Conservation (phyloP, 2,888 invertebrate genomes). For the Mimachlamys varia region DNA sequence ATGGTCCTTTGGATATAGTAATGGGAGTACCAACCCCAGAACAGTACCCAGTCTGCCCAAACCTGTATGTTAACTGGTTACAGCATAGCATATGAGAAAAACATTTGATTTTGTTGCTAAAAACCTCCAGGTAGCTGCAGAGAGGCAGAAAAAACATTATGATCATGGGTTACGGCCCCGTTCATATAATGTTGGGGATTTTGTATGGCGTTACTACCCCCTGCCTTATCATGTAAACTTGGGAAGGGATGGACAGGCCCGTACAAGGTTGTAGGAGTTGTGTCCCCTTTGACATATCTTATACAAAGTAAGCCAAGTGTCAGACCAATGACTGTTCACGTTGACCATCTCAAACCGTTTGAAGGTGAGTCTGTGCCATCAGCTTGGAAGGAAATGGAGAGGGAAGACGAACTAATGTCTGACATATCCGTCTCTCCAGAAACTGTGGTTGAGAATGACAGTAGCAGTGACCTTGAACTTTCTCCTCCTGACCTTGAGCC, state of each 20-base stretch:
- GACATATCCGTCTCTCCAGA: neutral
- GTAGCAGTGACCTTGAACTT: neutral
- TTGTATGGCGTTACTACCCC: no score
- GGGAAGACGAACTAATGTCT: neutral
- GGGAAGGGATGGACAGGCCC: neutral
- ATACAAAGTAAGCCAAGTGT: neutral
- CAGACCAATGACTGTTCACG: neutral
- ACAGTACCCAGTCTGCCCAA: no score
- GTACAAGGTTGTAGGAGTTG: neutral
- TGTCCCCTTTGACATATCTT: neutral
- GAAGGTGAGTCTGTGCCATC: neutral
- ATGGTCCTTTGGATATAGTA: no score
- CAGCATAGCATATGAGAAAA: no score
- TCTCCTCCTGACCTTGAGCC: no score
- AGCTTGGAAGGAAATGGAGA: neutral
- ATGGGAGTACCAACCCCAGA: no score
- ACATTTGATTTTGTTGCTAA: no score
- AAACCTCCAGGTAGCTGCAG: no score
- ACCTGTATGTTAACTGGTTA: no score
- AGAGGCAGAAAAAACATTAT: no score
- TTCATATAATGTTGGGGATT: no score
- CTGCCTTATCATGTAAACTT: neutral
- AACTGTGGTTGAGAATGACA: neutral
- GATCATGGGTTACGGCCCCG: no score
- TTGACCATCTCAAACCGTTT: neutral